Evolutionary conservation across 2,797 vertebrate genomes (phyloP), one percentile per base, ranked within the genome.

Genomic region (Chaunax sp.): DNA sequence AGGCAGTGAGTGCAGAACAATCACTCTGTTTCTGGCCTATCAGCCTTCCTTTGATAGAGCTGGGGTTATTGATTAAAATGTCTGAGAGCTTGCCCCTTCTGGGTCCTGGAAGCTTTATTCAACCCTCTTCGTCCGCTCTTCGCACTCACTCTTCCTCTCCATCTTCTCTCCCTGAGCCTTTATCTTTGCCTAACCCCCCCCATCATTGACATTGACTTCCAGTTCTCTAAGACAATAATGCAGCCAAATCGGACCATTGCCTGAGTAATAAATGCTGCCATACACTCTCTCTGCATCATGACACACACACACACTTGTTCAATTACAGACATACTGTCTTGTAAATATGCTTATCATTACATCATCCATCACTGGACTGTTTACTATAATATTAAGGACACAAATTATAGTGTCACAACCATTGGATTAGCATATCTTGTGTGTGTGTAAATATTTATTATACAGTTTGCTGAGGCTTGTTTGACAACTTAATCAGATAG

Each of bases 11-110:
- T 81, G 82, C 86, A 87, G 86, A 91, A 88, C 90, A 90, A 89
- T 91, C 81, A 87, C 81, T 86, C 87, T 81, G 87, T 91, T 86
- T 91, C 85, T 80, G 83, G 89, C 81, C 90, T 85, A 90, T 91
- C 89, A 89, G 90, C 81, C 69, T 18, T 85, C 85, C 88, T 91
- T 91, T 92, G 91, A 92, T 92, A 90, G 85, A 90, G 81, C 89
- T 77, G 86, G 81, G 66, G 84, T 89, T 92, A 92, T 91, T 91
- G 91, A 92, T 92, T 92, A 91, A 92, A 89, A 89, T 90, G 90
- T 91, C 91, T 91, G 83, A 87, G 87, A 89, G 86, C 87, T 84
- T 64, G 72, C 82, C 87, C 33, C 89, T 90, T 87, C 76, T 88
- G 85, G 87, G 89, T 82, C 73, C 85, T 75, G 70, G 87, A 90